Evolutionary conservation across 1,140 invertebrate species (phyloP), one percentile per base, ranked within the genome.

Genomic region (Apis cerana): DNA sequence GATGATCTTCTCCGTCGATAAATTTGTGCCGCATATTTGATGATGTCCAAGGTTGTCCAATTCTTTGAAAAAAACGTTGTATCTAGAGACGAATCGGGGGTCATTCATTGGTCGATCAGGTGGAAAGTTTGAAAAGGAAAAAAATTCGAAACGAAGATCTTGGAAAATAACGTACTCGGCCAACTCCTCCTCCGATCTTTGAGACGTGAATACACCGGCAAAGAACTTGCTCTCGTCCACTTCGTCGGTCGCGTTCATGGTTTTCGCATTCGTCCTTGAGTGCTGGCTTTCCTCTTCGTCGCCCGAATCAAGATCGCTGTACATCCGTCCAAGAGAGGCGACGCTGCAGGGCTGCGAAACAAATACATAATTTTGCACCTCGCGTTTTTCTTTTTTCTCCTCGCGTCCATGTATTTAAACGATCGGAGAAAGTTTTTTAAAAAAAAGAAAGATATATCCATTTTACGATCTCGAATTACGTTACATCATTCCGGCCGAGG

Each of bases 1-100:
- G 7, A 7, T 50, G 15, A 80, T 19, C 54, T 69, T 19, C 54
- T 69, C 72, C 0, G 59, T 43, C 0, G 75, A 83, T 11, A 70
- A 75, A 11, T 75, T 70, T 21, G 80, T 48, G 11, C 76, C 17
- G 12, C 54, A 54, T 0, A 89, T n/a, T 59, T 95, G 95, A 67
- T 91, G 94, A 86, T 94, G 93, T 77, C 33, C 33, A 43, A 95
- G 91, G 65, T 92, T 94, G 71, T 93, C 94, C 72, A 95, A 92
- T 87, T 96, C 95, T 90, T 94, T 94, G 83, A 95, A 96, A 86
- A 94, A 95, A 83, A 90, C 91, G 86, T 94, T 94, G 85, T 95
- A 95, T 89, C 95, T 95, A 27, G 89, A 81, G 8, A 56, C 1
- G 48, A 62, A 0, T n/a, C 7, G 15, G 27, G 3, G 15, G 9